These are phyloP conservation scores for Ctenopoma kingsleyae DNA, from an alignment of 2,797 vertebrate species.

Conservation along the genomic window DNA sequence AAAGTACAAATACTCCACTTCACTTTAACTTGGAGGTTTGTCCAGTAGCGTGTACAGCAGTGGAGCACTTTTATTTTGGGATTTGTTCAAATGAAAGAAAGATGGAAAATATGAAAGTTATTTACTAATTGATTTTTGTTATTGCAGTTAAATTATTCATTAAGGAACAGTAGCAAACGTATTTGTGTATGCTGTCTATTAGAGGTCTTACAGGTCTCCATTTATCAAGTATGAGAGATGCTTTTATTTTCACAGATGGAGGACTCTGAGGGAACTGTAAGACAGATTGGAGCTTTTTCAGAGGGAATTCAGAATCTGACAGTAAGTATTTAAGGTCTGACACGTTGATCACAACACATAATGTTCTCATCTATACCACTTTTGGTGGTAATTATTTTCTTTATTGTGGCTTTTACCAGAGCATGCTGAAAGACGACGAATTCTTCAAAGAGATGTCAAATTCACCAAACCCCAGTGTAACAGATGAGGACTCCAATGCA, in stretches of 20 bases:
- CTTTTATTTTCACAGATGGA: constrained; percentile 90
- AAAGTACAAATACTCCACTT: too few relatives aligned
- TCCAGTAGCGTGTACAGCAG: too few relatives aligned
- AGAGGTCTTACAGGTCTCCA: too few relatives aligned
- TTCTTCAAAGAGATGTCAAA: constrained; percentile 92
- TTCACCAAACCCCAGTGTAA: constrained; percentile 91
- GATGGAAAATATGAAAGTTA: too few relatives aligned
- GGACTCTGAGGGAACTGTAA: constrained; percentile 97
- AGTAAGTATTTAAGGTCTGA: constrained; percentile 75
- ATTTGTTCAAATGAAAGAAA: too few relatives aligned
- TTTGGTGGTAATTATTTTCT: not conserved
- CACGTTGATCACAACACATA: not conserved
- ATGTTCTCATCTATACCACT: not conserved
- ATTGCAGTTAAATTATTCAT: too few relatives aligned
- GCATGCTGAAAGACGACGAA: constrained; percentile 98
- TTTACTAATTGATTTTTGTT: too few relatives aligned
- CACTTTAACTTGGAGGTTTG: too few relatives aligned
- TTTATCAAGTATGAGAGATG: not conserved
- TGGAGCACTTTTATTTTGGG: too few relatives aligned
- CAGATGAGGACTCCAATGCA: constrained; percentile 93
- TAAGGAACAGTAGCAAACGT: too few relatives aligned
- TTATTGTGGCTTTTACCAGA: constrained; percentile 77
- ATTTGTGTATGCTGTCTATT: too few relatives aligned
- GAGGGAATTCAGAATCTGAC: constrained; percentile 99
- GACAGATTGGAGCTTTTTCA: constrained; percentile 97